Conservation (phyloP, 2,888 invertebrate genomes). For the Lamellibrachia satsuma region DNA sequence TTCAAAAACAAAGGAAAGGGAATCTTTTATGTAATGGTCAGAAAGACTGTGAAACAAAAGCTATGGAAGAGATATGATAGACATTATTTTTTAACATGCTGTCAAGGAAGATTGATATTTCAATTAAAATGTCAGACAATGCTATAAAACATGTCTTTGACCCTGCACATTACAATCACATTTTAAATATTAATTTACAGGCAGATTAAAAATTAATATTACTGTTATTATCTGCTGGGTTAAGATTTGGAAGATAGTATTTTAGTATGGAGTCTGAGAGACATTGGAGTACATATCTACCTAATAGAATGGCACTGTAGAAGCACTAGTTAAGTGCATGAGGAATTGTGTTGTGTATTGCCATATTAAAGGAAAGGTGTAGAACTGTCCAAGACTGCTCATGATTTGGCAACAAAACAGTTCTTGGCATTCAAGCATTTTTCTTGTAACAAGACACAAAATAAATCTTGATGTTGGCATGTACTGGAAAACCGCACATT, state of each 20-base stretch:
- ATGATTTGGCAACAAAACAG: not conserved
- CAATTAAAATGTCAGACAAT: not conserved
- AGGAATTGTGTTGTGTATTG: not conserved
- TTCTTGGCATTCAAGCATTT: too few species aligned
- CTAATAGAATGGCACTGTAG: too few species aligned
- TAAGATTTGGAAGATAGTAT: not conserved
- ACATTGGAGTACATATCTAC: not conserved
- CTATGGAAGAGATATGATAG: not conserved
- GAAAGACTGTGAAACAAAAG: not conserved
- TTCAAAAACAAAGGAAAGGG: not conserved
- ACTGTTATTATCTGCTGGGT: too few species aligned
- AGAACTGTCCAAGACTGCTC: not conserved
- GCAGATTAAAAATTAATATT: too few species aligned
- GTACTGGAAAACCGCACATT: not conserved
- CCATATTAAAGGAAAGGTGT: not conserved
- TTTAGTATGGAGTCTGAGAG: not conserved
- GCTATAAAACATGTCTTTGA: not conserved
- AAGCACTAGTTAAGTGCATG: not conserved
- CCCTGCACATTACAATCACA: not conserved
- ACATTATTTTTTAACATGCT: not conserved
- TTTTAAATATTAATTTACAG: not conserved
- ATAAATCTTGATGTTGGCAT: not conserved
- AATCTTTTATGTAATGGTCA: not conserved
- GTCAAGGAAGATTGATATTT: constrained; percentile 13
- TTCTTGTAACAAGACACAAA: not conserved